A percentile compares a stretch with the other conserved stretches of the same genome.
These are phyloP conservation scores for Cantharis lateralis DNA, from an alignment of 2,888 invertebrate genomes.

Conservation along the genomic window DNA sequence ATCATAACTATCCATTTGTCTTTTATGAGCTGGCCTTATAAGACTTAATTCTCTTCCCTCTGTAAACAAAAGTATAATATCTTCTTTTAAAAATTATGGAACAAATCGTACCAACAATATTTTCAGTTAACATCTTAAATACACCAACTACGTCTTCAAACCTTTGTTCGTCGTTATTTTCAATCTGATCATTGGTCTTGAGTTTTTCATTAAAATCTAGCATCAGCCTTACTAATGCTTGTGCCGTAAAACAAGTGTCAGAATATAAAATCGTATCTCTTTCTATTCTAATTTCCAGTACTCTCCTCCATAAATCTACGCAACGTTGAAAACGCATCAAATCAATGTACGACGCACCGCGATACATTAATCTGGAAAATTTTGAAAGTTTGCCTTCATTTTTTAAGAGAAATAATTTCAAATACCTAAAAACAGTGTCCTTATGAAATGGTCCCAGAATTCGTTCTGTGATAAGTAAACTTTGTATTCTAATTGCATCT, in stretches of 20 bases:
- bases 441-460: slow-evolving; percentile 85
- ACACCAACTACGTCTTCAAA: slow-evolving; percentile 74
- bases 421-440: slow-evolving; percentile 75
- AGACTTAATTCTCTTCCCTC: slow-evolving; percentile 60
- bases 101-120: slow-evolving; percentile 58
- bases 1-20: slow-evolving; percentile 83
- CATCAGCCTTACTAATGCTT: slow-evolving; percentile 84
- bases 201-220: slow-evolving; percentile 71
- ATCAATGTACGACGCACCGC: slow-evolving; percentile 76
- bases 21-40: slow-evolving; percentile 71
- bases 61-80: slow-evolving; percentile 39
- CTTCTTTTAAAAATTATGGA: neutral
- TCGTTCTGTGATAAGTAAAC: slow-evolving; percentile 84
- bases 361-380: slow-evolving; percentile 53
- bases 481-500: slow-evolving; percentile 85
- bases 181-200: slow-evolving; percentile 57
- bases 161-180: slow-evolving; percentile 61
- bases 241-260: slow-evolving; percentile 85
- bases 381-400: neutral
- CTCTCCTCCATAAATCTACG: slow-evolving; percentile 85
- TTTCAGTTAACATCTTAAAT: slow-evolving; percentile 68
- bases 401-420: neutral
- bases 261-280: slow-evolving; percentile 76
- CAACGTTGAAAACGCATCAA: slow-evolving; percentile 78
- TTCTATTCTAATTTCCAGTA: slow-evolving; percentile 77